Percentiles rank a stretch among this genome's conserved stretches.
These are phyloP conservation scores for Entomobrya multifasciata DNA, from an alignment of 2,888 invertebrate genomes.

Conservation along the genomic window DNA sequence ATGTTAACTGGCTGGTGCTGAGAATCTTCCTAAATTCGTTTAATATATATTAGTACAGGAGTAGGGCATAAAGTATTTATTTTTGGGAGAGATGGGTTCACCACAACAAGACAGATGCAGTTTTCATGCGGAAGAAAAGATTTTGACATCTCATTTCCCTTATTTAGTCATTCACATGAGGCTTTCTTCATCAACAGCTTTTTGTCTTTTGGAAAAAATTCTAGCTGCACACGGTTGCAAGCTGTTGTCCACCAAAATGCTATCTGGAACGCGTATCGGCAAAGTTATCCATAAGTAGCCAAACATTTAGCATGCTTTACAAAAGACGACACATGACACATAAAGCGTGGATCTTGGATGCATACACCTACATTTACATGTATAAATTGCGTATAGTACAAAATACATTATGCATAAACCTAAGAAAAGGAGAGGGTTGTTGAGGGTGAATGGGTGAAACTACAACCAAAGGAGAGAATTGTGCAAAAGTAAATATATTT, in stretches of 20 bases:
- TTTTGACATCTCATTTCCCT: slow-evolving; percentile 68
- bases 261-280: neutral
- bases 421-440: too few relatives aligned
- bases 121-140: slow-evolving; percentile 58
- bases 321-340: neutral
- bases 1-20: neutral
- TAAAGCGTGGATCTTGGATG: neutral
- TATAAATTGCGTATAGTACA: too few relatives aligned
- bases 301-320: slow-evolving; percentile 34
- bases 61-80: too few relatives aligned
- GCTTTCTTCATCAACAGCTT: slow-evolving; percentile 53
- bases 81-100: slow-evolving; percentile 31
- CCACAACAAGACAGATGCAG: slow-evolving; percentile 57
- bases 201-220: slow-evolving; percentile 43
- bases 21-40: neutral
- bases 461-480: too few relatives aligned
- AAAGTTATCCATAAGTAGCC: slow-evolving; percentile 27
- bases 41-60: too few relatives aligned
- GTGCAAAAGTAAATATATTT: too few relatives aligned
- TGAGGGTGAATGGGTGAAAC: too few relatives aligned
- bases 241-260: slow-evolving; percentile 56
- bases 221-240: slow-evolving; percentile 54
- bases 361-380: too few relatives aligned
- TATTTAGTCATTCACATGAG: slow-evolving; percentile 51
- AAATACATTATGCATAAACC: too few relatives aligned